Evolutionary conservation across 1,140 invertebrate species (phyloP).

Genomic region (Manduca sexta): DNA sequence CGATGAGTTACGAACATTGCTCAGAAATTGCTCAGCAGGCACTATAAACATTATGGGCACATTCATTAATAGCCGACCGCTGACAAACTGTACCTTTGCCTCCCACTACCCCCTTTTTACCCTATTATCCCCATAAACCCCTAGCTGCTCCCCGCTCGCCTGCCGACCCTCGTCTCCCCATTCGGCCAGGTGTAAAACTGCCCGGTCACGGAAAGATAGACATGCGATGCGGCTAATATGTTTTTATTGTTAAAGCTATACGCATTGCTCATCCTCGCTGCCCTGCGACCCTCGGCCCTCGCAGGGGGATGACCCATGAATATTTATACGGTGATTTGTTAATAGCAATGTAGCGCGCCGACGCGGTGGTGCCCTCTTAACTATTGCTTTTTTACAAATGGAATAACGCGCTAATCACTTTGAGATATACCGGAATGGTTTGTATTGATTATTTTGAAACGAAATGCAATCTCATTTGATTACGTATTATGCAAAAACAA

Average conservation of each 20-base stretch:
- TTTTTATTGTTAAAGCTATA: slow-evolving; percentile 67
- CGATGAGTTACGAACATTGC: slow-evolving; percentile 56
- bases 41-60: slow-evolving; percentile 64
- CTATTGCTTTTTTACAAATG: not conserved
- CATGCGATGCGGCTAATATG: slow-evolving; percentile 70
- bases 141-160: slow-evolving; percentile 22
- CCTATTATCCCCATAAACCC: slow-evolving; percentile 45
- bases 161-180: slow-evolving; percentile 35
- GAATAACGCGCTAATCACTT: too few relatives aligned
- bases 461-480: too few relatives aligned
- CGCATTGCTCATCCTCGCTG: slow-evolving; percentile 58
- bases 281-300: slow-evolving; percentile 14
- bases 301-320: slow-evolving; percentile 52
- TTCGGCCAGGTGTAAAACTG: slow-evolving; percentile 69
- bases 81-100: slow-evolving; percentile 56
- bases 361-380: slow-evolving; percentile 6
- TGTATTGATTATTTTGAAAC: too few relatives aligned
- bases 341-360: slow-evolving; percentile 30
- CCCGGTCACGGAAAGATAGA: slow-evolving; percentile 67
- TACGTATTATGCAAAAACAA: too few relatives aligned
- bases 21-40: slow-evolving; percentile 55
- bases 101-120: slow-evolving; percentile 41
- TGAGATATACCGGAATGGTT: too few relatives aligned
- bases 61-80: slow-evolving; percentile 67
- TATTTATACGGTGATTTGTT: slow-evolving; percentile 66